Evolutionary conservation across 2,888 invertebrate species (phyloP).

Genomic region (Mechanitis mazaeus): DNA sequence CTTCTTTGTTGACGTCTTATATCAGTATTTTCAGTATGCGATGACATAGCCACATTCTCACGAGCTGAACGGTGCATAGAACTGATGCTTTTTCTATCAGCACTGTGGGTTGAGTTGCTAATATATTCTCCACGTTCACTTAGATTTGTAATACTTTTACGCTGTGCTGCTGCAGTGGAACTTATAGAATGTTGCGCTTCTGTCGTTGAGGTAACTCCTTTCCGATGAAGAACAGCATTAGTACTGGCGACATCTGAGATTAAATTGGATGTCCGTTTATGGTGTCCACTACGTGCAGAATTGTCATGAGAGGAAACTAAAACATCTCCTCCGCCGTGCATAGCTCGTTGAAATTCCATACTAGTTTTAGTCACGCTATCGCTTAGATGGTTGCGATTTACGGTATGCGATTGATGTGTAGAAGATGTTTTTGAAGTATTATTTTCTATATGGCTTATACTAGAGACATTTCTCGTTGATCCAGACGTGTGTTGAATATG

Average conservation of each 20-base stretch:
- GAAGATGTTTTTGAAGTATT: conserved; percentile 40
- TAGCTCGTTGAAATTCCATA: conserved; percentile 73
- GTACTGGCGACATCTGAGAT: conserved; percentile 84
- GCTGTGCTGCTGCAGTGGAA: conserved; percentile 85
- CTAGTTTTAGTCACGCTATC: conserved; percentile 72
- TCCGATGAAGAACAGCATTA: conserved; percentile 87
- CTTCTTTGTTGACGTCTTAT: conserved; percentile 59
- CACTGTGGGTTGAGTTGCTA: conserved; percentile 79
- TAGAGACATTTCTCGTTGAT: conserved; percentile 19
- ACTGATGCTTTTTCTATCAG: conserved; percentile 86
- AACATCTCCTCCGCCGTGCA: conserved; percentile 56
- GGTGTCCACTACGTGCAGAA: conserved; percentile 67
- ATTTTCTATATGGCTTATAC: conserved; percentile 34
- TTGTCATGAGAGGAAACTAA: conserved; percentile 40
- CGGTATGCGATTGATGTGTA: conserved; percentile 50
- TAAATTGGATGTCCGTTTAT: conserved; percentile 85
- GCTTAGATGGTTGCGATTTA: conserved; percentile 61
- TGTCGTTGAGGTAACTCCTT: conserved; percentile 80
- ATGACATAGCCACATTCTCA: conserved; percentile 71
- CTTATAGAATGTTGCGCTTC: conserved; percentile 84
- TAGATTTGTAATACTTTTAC: conserved; percentile 87
- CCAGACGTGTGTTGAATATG: conserved; percentile 17
- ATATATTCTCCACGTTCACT: conserved; percentile 84
- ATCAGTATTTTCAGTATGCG: conserved; percentile 67
- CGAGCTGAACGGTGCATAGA: conserved; percentile 84